Conservation (phyloP, 2,113 vertebrate species). For the Cyanoramphus novaezelandiae region DNA sequence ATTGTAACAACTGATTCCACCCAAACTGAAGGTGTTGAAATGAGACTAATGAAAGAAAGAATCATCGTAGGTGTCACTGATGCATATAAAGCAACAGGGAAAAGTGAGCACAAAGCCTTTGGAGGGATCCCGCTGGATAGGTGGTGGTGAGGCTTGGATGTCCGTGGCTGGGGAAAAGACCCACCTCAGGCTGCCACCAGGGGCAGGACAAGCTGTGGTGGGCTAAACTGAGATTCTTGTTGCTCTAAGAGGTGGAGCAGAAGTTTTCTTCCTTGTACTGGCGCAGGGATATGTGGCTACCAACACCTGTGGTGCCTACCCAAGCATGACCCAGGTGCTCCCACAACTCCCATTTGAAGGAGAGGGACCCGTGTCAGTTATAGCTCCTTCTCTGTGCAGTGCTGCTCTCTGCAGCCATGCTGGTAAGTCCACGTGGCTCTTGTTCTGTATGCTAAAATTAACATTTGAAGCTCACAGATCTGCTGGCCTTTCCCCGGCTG, state of each 20-base stretch:
- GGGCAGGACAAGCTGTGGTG: not conserved
- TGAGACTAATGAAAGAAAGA: not conserved
- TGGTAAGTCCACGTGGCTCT: not conserved
- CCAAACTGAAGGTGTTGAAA: not conserved
- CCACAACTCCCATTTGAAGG: not conserved
- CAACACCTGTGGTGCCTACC: not conserved
- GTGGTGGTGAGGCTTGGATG: fast-evolving
- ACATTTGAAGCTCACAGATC: not conserved
- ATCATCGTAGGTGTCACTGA: not conserved
- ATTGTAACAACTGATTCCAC: not conserved
- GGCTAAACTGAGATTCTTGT: not conserved
- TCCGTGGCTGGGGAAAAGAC: not conserved
- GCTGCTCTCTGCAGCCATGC: not conserved
- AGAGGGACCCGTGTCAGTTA: not conserved
- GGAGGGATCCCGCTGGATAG: not conserved
- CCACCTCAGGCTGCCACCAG: not conserved
- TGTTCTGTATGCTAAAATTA: not conserved
- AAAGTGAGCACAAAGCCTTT: not conserved
- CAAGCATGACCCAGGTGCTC: fast-evolving
- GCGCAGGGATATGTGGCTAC: not conserved
- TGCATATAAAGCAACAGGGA: fast-evolving
- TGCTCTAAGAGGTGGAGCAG: not conserved
- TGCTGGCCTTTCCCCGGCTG: not conserved
- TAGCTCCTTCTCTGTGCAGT: not conserved
- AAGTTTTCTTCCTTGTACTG: not conserved